These are phyloP conservation scores for Rhinoraja longicauda DNA, from an alignment of 2,797 vertebrate genomes.

Conservation along the genomic window DNA sequence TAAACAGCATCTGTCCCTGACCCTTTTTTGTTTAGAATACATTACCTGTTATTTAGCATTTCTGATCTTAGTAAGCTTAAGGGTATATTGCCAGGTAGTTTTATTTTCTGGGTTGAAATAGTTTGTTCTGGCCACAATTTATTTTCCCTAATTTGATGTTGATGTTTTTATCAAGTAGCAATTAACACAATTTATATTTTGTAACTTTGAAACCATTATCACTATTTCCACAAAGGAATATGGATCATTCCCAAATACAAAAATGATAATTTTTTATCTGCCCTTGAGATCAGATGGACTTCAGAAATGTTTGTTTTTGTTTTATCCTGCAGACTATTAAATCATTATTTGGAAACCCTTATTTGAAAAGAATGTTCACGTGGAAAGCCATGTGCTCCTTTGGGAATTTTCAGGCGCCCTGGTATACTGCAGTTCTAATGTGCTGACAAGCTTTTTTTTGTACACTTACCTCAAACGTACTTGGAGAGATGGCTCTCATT, in stretches of 20 bases:
- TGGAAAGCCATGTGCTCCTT: conserved; percentile 75
- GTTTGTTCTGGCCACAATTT: conserved; percentile 47
- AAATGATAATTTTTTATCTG: background rate
- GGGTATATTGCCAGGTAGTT: conserved; percentile 15
- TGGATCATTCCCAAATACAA: too few species aligned
- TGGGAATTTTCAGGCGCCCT: conserved; percentile 75
- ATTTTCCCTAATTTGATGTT: conserved; percentile 43
- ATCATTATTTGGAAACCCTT: conserved; percentile 68
- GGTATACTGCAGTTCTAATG: conserved; percentile 83
- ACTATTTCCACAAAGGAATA: background rate
- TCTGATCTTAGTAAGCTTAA: conserved; percentile 8
- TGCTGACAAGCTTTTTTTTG: conserved; percentile 93
- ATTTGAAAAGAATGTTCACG: conserved; percentile 74
- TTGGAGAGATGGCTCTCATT: conserved; percentile 82
- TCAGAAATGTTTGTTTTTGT: conserved; percentile 72
- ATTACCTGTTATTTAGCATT: background rate
- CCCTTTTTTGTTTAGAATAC: too few species aligned
- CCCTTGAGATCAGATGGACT: background rate
- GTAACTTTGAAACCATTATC: background rate
- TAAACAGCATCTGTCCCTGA: background rate
- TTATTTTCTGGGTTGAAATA: conserved; percentile 33
- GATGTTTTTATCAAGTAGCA: conserved; percentile 46
- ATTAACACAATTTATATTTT: background rate
- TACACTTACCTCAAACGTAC: conserved; percentile 76
- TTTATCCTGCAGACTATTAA: conserved; percentile 68